phyloP scores from a whole-genome alignment of 2,797 vertebrate genomes.

The Micromesistius poutassou region DNA sequence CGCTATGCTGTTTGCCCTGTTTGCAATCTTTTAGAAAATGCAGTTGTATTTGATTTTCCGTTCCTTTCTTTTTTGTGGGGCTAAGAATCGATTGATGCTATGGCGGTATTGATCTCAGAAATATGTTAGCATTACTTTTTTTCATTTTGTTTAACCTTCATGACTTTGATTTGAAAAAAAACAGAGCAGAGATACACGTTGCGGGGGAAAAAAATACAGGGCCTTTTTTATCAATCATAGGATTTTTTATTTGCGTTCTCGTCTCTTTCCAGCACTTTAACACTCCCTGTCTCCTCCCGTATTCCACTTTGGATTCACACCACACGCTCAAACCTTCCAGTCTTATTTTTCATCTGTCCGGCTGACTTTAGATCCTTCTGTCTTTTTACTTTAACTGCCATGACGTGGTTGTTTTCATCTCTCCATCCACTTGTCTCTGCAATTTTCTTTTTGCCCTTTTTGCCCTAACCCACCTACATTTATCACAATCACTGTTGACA shows the following conservation, averaged over 20 bases:
- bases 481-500: constrained; percentile 21
- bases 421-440: constrained; percentile 30
- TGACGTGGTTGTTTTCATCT: constrained; percentile 23
- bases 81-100: constrained; percentile 38
- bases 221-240: constrained; percentile 55
- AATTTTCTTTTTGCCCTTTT: constrained; percentile 29
- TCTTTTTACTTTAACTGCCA: constrained; percentile 38
- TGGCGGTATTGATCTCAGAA: constrained; percentile 53
- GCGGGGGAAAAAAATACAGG: not conserved
- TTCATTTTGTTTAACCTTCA: not conserved
- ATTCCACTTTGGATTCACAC: constrained; percentile 48
- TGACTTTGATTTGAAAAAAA: constrained; percentile 23
- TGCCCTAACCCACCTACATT: constrained; percentile 34
- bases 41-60: constrained; percentile 27
- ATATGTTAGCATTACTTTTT: constrained; percentile 30
- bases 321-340: constrained; percentile 58
- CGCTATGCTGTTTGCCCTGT: constrained; percentile 7
- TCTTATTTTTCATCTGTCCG: constrained; percentile 52
- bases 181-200: constrained; percentile 43
- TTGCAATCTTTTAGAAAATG: not conserved
- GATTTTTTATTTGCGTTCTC: constrained; percentile 31
- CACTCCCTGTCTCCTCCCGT: constrained; percentile 45
- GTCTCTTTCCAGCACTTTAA: constrained; percentile 17
- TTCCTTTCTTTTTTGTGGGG: constrained; percentile 30
- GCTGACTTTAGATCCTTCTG: constrained; percentile 49